Evolutionary conservation across 1,140 invertebrate genomes (phyloP).

Genomic region (Cyclargus thomasi): DNA sequence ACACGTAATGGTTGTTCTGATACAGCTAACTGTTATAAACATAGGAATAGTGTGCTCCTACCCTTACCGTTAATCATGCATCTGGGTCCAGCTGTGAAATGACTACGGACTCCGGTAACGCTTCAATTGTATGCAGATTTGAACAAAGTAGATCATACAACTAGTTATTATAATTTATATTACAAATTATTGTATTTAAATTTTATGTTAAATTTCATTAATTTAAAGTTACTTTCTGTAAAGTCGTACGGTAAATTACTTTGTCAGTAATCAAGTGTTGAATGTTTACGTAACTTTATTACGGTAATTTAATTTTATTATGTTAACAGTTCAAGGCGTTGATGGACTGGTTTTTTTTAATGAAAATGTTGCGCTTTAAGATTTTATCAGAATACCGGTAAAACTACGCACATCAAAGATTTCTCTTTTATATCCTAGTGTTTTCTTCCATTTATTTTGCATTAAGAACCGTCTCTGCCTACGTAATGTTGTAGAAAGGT

Average conservation of each 20-base stretch:
- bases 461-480: neutral
- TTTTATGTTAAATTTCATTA: constrained; percentile 2
- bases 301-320: neutral
- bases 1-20: too few species aligned
- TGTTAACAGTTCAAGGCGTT: neutral
- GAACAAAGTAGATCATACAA: neutral
- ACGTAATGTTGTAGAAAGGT: neutral
- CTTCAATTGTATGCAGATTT: constrained; percentile 10
- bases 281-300: neutral
- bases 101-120: constrained; percentile 3
- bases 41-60: neutral
- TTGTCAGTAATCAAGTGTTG: neutral
- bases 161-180: constrained; percentile 5
- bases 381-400: neutral
- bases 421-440: neutral
- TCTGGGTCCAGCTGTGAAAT: constrained; percentile 14
- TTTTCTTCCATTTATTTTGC: neutral
- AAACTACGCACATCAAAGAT: neutral
- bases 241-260: neutral
- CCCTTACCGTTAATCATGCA: constrained; percentile 8
- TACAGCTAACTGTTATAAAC: neutral
- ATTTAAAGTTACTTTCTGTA: neutral
- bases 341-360: neutral
- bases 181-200: constrained; percentile 15
- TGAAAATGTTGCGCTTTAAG: neutral